These are phyloP conservation scores for Macaria notata DNA, from an alignment of 2,888 invertebrate species.

Conservation along the genomic window DNA sequence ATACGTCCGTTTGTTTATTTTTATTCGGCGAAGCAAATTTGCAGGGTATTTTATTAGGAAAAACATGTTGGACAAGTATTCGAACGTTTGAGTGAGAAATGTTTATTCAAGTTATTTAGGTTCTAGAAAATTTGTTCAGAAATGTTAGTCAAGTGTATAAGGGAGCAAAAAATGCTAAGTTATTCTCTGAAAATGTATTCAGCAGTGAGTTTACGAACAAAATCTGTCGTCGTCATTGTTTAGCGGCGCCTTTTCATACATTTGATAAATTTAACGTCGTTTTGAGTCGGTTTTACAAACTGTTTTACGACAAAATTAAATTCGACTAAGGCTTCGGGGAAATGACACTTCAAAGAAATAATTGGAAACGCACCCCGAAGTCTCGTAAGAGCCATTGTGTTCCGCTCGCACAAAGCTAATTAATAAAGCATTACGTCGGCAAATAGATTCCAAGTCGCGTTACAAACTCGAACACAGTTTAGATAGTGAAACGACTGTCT, in stretches of 20 bases:
- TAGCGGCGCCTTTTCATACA: too few species aligned
- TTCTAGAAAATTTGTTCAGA: too few species aligned
- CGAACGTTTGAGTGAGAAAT: neutral
- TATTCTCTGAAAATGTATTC: too few species aligned
- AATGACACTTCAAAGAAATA: too few species aligned
- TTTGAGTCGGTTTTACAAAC: too few species aligned
- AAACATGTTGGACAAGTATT: neutral
- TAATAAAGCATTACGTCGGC: constrained; percentile 37
- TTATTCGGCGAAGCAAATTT: constrained; percentile 18
- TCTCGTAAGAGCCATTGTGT: constrained; percentile 11
- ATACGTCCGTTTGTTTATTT: constrained; percentile 18
- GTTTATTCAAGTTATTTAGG: neutral
- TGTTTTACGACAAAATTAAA: too few species aligned
- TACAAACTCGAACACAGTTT: constrained; percentile 43
- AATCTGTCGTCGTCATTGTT: too few species aligned
- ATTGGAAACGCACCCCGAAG: neutral
- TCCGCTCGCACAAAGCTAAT: constrained; percentile 28
- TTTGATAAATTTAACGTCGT: too few species aligned
- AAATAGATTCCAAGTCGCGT: constrained; percentile 44
- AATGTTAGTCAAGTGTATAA: too few species aligned
- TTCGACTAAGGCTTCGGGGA: too few species aligned
- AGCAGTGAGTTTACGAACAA: too few species aligned
- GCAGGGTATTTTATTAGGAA: neutral
- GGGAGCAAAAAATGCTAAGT: too few species aligned
- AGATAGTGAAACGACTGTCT: constrained; percentile 48